phyloP scores from a whole-genome alignment of 2,888 invertebrate genomes.

The Eupithecia dodoneata region DNA sequence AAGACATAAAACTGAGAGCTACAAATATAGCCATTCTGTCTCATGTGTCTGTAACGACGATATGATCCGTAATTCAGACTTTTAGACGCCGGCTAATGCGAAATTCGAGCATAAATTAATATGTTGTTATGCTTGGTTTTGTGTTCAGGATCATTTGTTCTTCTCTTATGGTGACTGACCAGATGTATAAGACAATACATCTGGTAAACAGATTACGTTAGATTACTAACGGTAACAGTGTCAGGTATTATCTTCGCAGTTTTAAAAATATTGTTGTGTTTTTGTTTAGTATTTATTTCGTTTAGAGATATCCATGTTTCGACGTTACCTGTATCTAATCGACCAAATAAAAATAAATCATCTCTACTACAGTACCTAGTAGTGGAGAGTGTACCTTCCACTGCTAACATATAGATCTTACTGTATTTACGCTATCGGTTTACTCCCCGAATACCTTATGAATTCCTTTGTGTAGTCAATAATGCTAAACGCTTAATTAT shows the following conservation, averaged over 20 bases:
- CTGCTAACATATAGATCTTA: background rate
- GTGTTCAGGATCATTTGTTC: background rate
- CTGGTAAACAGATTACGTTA: background rate
- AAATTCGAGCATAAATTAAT: conserved; percentile 25
- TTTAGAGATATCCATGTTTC: background rate
- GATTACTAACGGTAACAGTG: background rate
- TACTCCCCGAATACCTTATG: background rate
- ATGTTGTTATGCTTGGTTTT: conserved; percentile 6
- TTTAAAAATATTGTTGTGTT: background rate
- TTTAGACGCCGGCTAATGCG: conserved; percentile 23
- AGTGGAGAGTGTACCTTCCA: too few species aligned
- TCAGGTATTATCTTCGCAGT: background rate
- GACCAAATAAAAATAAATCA: background rate
- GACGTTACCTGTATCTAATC: background rate
- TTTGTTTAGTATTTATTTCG: background rate
- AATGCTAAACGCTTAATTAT: background rate
- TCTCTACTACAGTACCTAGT: too few species aligned
- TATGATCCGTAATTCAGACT: conserved; percentile 24
- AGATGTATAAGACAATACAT: background rate
- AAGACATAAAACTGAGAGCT: conserved; percentile 1
- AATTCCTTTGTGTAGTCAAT: background rate
- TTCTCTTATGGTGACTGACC: background rate
- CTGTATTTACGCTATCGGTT: background rate
- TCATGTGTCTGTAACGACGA: conserved; percentile 24
- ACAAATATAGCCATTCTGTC: conserved; percentile 16